phyloP scores from a whole-genome alignment of 2,797 vertebrate genomes.

The Melopsittacus undulatus region DNA sequence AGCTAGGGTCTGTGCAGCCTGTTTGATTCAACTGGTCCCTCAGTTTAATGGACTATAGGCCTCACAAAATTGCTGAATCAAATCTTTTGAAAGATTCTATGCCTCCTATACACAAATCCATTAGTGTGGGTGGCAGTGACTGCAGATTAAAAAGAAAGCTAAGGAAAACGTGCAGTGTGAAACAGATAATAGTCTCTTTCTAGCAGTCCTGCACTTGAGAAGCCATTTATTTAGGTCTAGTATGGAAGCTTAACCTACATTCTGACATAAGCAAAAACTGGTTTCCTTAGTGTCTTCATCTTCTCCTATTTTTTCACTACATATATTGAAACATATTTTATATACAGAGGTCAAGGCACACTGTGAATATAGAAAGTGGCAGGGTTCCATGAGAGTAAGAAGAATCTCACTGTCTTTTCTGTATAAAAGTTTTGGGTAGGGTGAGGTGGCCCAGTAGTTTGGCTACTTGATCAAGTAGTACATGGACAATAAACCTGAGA shows the following conservation, averaged over 20 bases:
- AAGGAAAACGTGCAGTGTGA: neutral
- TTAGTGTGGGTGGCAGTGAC: neutral
- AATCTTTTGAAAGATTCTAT: conserved; percentile 47
- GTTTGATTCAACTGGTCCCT: conserved; percentile 60
- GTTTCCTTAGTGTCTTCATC: neutral
- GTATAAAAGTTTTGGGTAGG: neutral
- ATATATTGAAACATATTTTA: neutral
- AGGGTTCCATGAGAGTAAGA: neutral
- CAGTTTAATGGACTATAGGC: conserved; percentile 61
- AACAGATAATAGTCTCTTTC: neutral
- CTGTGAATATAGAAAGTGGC: neutral
- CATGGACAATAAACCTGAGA: neutral
- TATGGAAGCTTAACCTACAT: neutral
- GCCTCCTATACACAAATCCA: conserved; percentile 50
- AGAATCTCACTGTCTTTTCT: neutral
- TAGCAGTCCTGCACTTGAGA: neutral
- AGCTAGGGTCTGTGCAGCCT: conserved; percentile 26
- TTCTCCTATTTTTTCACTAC: neutral
- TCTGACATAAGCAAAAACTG: neutral
- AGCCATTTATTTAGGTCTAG: neutral
- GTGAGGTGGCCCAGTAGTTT: neutral
- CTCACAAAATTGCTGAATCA: conserved; percentile 53
- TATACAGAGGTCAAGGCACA: neutral
- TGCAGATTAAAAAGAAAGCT: neutral
- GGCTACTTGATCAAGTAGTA: neutral